These are phyloP conservation scores for Hiodon alosoides DNA, from an alignment of 2,113 vertebrate species.

Conservation along the genomic window DNA sequence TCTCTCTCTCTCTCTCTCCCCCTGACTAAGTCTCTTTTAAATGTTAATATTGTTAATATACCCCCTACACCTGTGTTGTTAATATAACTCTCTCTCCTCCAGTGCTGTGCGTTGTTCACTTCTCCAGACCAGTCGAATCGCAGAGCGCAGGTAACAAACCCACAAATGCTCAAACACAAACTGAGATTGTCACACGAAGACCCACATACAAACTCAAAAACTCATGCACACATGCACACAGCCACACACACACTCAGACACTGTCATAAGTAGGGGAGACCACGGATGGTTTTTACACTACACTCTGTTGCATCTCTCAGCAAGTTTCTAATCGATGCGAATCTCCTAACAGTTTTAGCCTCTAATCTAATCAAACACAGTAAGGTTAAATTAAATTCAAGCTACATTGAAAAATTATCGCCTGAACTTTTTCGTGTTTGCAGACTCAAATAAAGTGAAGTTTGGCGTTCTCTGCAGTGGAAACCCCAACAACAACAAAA, in stretches of 20 bases:
- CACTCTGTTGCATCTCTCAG: too few species aligned
- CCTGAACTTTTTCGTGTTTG: neutral
- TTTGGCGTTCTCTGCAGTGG: slow-evolving; percentile 44
- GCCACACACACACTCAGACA: neutral
- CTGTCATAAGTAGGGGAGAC: neutral
- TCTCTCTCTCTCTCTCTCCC: too few species aligned
- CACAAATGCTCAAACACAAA: neutral
- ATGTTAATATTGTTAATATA: too few species aligned
- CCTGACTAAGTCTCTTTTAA: too few species aligned
- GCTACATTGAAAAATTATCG: too few species aligned
- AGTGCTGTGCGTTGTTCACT: slow-evolving; percentile 11
- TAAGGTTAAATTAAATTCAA: neutral
- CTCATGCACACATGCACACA: neutral
- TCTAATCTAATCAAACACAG: neutral
- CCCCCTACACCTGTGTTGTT: too few species aligned
- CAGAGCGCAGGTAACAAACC: neutral
- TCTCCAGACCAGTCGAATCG: neutral
- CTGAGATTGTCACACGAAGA: neutral
- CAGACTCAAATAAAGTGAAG: slow-evolving; percentile 23
- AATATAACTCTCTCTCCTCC: neutral
- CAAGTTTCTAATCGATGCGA: too few species aligned
- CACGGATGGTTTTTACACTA: too few species aligned
- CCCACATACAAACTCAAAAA: neutral
- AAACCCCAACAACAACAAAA: slow-evolving; percentile 33
- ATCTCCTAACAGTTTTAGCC: too few species aligned